These are phyloP conservation scores for Eupithecia subfuscata DNA, from an alignment of 2,888 invertebrate genomes.

Conservation along the genomic window DNA sequence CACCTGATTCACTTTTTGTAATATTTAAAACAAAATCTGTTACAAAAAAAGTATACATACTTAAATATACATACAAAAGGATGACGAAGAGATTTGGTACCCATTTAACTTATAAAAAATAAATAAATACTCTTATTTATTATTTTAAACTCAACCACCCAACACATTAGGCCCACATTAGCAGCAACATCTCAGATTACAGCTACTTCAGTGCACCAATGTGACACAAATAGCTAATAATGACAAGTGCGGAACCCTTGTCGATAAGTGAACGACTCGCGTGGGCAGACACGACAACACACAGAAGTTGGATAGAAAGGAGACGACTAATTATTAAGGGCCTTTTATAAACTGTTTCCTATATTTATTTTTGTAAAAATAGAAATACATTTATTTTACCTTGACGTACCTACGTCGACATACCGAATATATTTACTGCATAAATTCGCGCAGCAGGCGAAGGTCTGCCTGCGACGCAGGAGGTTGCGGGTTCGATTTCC, in stretches of 20 bases:
- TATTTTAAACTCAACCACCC: background rate
- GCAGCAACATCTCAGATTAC: conserved; percentile 28
- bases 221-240: conserved; percentile 38
- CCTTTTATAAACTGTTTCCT: background rate
- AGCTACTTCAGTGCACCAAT: conserved; percentile 22
- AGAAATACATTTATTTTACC: background rate
- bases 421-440: no score
- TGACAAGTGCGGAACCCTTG: conserved; percentile 58
- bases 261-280: conserved; percentile 65
- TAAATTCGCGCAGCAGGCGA: no score
- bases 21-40: background rate
- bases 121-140: background rate
- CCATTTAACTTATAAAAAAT: background rate
- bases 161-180: conserved; percentile 12
- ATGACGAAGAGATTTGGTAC: background rate
- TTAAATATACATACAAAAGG: background rate
- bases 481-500: no score
- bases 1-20: background rate
- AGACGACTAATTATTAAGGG: background rate
- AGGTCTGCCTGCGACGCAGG: no score
- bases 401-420: no score
- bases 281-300: conserved; percentile 56
- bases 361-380: background rate
- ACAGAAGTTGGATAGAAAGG: background rate
- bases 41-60: background rate